Conservation (phyloP, 2,888 invertebrate genomes). For the Hirtodrosophila duncani region DNA sequence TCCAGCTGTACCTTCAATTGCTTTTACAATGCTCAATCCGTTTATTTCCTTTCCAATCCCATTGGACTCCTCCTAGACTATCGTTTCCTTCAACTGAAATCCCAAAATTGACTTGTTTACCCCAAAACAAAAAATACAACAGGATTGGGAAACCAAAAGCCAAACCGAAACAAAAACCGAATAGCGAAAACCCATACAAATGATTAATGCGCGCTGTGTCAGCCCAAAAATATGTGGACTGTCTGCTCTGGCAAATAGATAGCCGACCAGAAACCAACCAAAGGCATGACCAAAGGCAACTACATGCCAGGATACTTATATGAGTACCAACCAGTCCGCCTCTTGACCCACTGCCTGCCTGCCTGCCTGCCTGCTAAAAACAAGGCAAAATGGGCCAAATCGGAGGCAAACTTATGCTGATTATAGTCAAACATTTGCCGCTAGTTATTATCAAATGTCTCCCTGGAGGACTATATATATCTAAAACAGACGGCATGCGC, state of each 20-base stretch:
- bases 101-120: conserved; percentile 57
- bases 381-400: conserved; percentile 32
- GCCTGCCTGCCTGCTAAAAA: conserved; percentile 15
- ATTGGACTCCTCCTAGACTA: neutral
- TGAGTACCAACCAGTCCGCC: neutral
- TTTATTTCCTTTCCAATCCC: no score
- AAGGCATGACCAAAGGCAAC: conserved; percentile 23
- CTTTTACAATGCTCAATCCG: no score
- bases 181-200: conserved; percentile 40
- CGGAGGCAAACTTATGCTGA: conserved; percentile 63
- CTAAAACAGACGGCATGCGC: conserved; percentile 12
- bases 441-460: conserved; percentile 70
- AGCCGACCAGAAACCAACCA: conserved; percentile 6
- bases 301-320: conserved; percentile 12
- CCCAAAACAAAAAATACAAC: conserved; percentile 11
- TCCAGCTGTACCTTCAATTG: no score
- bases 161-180: conserved; percentile 28
- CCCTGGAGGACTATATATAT: conserved; percentile 65
- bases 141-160: conserved; percentile 19
- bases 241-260: conserved; percentile 39
- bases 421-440: conserved; percentile 60
- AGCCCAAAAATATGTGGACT: conserved; percentile 58
- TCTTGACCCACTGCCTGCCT: neutral
- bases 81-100: conserved; percentile 1
- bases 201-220: conserved; percentile 64